Evolutionary conservation across 2,797 vertebrate species (phyloP), one percentile per base, ranked within the genome.

Genomic region (Sorex maritimensis): DNA sequence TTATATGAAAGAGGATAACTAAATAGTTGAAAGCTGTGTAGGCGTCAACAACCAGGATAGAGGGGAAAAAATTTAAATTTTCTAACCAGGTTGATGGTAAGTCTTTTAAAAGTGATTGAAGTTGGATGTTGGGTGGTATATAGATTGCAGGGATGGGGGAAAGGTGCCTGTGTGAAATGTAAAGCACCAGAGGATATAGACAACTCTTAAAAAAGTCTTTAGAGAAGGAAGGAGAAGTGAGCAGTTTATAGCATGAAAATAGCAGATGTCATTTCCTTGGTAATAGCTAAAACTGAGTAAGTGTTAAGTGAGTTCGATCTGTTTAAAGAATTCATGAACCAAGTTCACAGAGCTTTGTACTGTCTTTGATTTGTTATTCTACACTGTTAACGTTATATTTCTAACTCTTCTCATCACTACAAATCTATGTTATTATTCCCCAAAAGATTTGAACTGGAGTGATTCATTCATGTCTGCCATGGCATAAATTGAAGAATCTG

Each of bases 361-460:
- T 89, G 71, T 82, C 92, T 96, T 95, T 95, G 88, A 95, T 90
- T 88, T 90, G 81, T 92, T 78, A 78, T 96, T 95, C 73, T 90
- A 65, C 30, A 26, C 77, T 67, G 74, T 87, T 91, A 86, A 86
- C 63, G 26, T 81, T 84, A n/a, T 44, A 86, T 86, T 92, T 93
- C 85, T 83, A 90, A 75, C 87, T 94, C 77, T 74, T 90, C 81
- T 87, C 91, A 82, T 95, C 77, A 95, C 73, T 81, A 74, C 77
- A 89, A 38, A 95, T 90, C 89, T 93, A 86, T 52, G n/a, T 73
- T 81, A 61, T 94, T 95, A 92, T 96, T 95, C 72, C 52, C 77
- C 77, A 93, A 92, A 91, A 91, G 80, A 80, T 97, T 93, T 95
- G 92, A 96, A 90, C 79, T 88, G 23, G 71, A 90, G 49, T 94